Percentiles rank a stretch among this genome's conserved stretches.
Conservation (phyloP, 2,113 vertebrate genomes). For the Anguilla rostrata region DNA sequence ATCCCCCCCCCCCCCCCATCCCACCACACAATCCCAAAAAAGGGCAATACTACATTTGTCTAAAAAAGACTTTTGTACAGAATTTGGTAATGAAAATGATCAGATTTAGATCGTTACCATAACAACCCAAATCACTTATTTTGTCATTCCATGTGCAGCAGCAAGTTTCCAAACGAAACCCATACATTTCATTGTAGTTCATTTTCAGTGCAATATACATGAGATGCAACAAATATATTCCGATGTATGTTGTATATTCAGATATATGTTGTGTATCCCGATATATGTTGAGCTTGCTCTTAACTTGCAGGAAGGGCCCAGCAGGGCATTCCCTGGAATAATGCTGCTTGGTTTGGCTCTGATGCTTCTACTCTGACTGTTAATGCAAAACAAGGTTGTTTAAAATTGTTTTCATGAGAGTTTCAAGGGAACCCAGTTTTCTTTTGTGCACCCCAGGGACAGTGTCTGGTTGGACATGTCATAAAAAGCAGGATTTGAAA, state of each 20-base stretch:
- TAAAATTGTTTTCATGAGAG: neutral
- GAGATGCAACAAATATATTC: neutral
- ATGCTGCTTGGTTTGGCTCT: neutral
- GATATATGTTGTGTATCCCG: neutral
- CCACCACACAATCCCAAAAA: neutral
- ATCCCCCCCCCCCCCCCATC: neutral
- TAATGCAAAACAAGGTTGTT: too few relatives aligned
- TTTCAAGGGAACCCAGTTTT: neutral
- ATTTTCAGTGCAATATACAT: neutral
- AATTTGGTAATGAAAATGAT: neutral
- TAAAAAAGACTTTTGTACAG: neutral
- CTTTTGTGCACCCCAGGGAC: neutral
- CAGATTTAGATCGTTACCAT: neutral
- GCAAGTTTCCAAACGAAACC: conserved; percentile 3
- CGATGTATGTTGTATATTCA: neutral
- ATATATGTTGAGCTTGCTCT: neutral
- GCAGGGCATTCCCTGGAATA: neutral
- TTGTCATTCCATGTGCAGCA: neutral
- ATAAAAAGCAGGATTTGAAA: neutral
- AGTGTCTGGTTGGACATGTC: neutral
- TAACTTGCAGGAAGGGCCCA: neutral
- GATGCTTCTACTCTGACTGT: neutral
- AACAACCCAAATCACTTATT: neutral
- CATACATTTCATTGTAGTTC: neutral
- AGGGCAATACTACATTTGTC: conserved; percentile 21